These are phyloP conservation scores for Chunga burmeisteri DNA, from an alignment of 2,113 vertebrate genomes.

Conservation along the genomic window DNA sequence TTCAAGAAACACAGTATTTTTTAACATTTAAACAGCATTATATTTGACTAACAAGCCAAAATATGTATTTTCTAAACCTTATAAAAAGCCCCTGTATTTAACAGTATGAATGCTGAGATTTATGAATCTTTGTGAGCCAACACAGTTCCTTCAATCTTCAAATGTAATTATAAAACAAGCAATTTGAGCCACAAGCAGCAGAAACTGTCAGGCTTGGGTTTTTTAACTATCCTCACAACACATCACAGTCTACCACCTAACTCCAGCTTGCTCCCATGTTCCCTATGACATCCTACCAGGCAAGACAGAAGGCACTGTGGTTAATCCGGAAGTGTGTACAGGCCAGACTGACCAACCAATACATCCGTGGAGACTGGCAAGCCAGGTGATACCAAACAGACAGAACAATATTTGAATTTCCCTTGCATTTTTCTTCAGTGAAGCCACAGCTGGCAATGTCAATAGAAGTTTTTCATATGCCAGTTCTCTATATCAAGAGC, in stretches of 20 bases:
- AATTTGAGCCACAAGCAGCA: conserved; percentile 3
- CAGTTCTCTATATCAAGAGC: neutral
- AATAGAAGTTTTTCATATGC: neutral
- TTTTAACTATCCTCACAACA: neutral
- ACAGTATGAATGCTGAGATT: conserved; percentile 36
- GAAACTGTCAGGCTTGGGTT: neutral
- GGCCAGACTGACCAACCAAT: neutral
- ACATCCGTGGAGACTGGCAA: neutral
- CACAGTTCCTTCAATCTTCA: conserved; percentile 5
- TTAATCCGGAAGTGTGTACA: accelerated
- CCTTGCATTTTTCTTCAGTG: neutral
- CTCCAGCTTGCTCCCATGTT: neutral
- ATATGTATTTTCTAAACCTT: conserved; percentile 50
- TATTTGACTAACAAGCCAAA: conserved; percentile 62
- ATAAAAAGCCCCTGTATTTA: conserved; percentile 46
- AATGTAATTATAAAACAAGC: neutral
- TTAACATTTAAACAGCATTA: conserved; percentile 60
- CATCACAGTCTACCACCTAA: neutral
- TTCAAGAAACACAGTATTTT: conserved; percentile 60
- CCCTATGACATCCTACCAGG: neutral
- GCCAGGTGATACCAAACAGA: neutral
- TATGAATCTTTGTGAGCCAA: neutral
- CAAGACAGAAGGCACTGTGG: neutral
- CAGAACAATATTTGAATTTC: neutral
- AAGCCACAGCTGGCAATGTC: neutral